Base-by-base conservation (phyloP, 2,797 vertebrate genomes). In the Sebastes ruberrimus region DNA sequence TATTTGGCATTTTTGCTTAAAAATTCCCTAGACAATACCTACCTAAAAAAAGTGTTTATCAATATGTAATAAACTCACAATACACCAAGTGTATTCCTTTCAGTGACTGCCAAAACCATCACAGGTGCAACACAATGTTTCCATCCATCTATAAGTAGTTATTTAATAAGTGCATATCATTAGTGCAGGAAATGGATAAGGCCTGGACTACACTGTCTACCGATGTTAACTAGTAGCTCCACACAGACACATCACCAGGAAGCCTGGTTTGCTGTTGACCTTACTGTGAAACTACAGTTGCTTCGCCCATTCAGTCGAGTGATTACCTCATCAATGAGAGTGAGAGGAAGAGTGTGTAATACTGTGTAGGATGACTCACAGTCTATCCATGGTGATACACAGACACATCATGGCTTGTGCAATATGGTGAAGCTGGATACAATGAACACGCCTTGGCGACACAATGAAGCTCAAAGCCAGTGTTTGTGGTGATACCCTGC, bases 271-370 rank as follows among this genome's bases (percentile, higher is more conserved):
- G 84, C 74, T 78, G 77, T 20, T 81, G 82, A 80, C 72, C 82
- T 71, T 59, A 78, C 76, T 56, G 71, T 83, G 59, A 78, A 85
- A 78, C 77, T 81, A 76, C 69, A 67, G 61, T 30, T 72, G 74
- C 75, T 84, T 88, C 61, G 33, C 77, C 86, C 88, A 92, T 87
- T 90, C 86, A 89, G 42, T 86, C 74, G 74, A 74, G 71, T 74
- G 84, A 91, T 94, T 80, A 94, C 86, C 85, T 94, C 93, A 95
- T 91, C 92, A 90, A 89, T 86, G 91, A 88, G 71, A 71, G 71
- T 69, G 80, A 86, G 85, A 84, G 86, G 79, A 85, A 90, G 83
- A 86, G 85, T 33, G 84, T 81, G 83, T 76, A 88, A 92, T 75
- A 71, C 74, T 76, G 74, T 82, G 38, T 33, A 71, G 23, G 71